A percentile compares a stretch with the other conserved stretches of the same genome.
phyloP scores from a whole-genome alignment of 2,888 invertebrate genomes.

The Margaritifera margaritifera region DNA sequence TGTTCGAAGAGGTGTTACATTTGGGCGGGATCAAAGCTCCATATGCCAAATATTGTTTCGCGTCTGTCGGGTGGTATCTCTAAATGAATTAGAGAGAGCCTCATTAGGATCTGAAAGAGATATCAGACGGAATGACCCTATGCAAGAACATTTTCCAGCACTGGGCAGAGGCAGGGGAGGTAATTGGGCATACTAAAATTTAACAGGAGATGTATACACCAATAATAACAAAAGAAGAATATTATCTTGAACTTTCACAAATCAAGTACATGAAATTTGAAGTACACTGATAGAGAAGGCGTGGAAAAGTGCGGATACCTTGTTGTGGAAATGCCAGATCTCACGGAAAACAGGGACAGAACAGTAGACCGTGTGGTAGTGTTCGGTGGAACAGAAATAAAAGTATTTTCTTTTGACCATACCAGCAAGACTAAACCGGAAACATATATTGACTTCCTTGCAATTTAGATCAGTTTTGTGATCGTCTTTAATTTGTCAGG shows the following conservation, averaged over 20 bases:
- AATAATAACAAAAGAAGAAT: conserved; percentile 63
- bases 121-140: conserved; percentile 60
- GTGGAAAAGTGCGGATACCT: conserved; percentile 64
- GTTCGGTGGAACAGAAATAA: conserved; percentile 66
- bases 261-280: conserved; percentile 47
- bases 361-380: conserved; percentile 65
- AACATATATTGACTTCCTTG: conserved; percentile 64
- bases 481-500: too few relatives aligned
- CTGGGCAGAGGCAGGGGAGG: conserved; percentile 64
- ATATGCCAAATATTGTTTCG: conserved; percentile 65
- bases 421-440: conserved; percentile 61
- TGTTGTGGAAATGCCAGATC: conserved; percentile 65
- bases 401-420: conserved; percentile 64
- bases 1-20: conserved; percentile 63
- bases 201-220: conserved; percentile 67
- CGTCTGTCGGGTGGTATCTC: conserved; percentile 63
- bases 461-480: conserved; percentile 8
- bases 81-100: conserved; percentile 61
- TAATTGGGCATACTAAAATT: conserved; percentile 63
- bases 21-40: conserved; percentile 63
- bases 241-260: conserved; percentile 67
- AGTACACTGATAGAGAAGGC: conserved; percentile 61
- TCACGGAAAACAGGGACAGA: conserved; percentile 61
- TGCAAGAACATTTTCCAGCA: conserved; percentile 62
- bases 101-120: conserved; percentile 59